phyloP scores from a whole-genome alignment of 2,113 vertebrate species.

The Meriones unguiculatus region DNA sequence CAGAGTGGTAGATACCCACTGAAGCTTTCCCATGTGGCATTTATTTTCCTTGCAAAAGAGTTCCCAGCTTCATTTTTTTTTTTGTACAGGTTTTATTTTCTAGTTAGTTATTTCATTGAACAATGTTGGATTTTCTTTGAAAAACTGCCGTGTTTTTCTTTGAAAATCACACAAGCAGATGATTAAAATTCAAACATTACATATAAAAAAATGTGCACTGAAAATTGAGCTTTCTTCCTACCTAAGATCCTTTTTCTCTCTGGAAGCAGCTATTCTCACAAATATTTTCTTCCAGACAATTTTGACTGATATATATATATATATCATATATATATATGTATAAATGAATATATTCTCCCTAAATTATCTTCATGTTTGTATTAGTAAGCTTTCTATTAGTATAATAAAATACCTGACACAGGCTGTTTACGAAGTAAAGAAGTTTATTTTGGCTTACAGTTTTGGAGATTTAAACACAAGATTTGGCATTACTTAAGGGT shows the following conservation, averaged over 20 bases:
- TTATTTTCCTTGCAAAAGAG: not conserved
- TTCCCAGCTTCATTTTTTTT: constrained; percentile 23
- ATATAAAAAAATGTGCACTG: not conserved
- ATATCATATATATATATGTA: not conserved
- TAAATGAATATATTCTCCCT: not conserved
- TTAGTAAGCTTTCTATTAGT: not conserved
- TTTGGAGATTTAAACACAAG: not conserved
- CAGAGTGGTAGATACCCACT: not conserved
- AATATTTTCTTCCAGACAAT: not conserved
- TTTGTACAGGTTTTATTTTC: constrained; percentile 55
- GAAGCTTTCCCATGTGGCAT: constrained; percentile 15
- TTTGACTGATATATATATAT: not conserved
- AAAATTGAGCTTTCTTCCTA: constrained; percentile 24
- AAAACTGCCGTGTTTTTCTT: constrained; percentile 47
- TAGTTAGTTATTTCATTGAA: constrained; percentile 46
- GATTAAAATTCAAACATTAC: constrained; percentile 44
- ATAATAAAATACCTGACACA: not conserved
- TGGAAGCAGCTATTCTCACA: constrained; percentile 28
- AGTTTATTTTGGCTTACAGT: not conserved
- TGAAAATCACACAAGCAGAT: not conserved
- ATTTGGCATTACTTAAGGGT: not conserved
- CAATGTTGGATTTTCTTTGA: constrained; percentile 32
- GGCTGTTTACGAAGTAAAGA: not conserved
- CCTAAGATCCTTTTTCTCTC: not conserved
- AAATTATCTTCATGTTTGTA: constrained; percentile 6